Evolutionary conservation across 1,140 invertebrate species (phyloP).

Genomic region (Drosophila subpulchrella): DNA sequence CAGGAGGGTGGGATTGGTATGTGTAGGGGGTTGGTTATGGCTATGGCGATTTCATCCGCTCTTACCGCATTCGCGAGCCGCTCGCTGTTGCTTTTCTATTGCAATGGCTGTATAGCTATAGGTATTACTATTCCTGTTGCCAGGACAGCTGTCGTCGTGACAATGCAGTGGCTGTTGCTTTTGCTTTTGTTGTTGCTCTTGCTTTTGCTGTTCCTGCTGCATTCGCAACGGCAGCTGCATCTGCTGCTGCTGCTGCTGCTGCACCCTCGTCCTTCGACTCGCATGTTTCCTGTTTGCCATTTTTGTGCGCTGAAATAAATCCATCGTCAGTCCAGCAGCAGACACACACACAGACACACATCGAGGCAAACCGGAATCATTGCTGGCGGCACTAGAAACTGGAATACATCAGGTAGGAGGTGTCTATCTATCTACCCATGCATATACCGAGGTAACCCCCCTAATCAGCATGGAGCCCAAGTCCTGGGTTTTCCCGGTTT

Average conservation of each 20-base stretch:
- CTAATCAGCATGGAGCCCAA: conserved; percentile 4
- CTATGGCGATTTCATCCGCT: conserved; percentile 18
- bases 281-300: conserved; percentile 33
- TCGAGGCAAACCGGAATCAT: neutral
- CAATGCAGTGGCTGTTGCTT: conserved; percentile 13
- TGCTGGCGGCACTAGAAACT: neutral
- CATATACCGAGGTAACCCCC: neutral
- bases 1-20: neutral
- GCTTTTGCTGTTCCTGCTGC: conserved; percentile 5
- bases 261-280: neutral
- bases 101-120: neutral
- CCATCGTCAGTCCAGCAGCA: conserved; percentile 32
- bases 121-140: conserved; percentile 13
- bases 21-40: conserved; percentile 15
- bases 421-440: neutral
- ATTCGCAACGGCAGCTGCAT: conserved; percentile 18
- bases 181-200: conserved; percentile 2
- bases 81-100: conserved; percentile 13
- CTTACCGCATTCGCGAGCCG: conserved; percentile 12
- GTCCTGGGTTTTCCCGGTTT: neutral
- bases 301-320: conserved; percentile 27
- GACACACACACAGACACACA: conserved; percentile 20
- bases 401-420: neutral
- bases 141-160: conserved; percentile 19
- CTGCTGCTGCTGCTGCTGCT: conserved; percentile 18